A percentile compares a stretch with the other conserved stretches of the same genome.
Evolutionary conservation across 2,888 invertebrate species (phyloP).

Genomic region (Proisotoma minuta): DNA sequence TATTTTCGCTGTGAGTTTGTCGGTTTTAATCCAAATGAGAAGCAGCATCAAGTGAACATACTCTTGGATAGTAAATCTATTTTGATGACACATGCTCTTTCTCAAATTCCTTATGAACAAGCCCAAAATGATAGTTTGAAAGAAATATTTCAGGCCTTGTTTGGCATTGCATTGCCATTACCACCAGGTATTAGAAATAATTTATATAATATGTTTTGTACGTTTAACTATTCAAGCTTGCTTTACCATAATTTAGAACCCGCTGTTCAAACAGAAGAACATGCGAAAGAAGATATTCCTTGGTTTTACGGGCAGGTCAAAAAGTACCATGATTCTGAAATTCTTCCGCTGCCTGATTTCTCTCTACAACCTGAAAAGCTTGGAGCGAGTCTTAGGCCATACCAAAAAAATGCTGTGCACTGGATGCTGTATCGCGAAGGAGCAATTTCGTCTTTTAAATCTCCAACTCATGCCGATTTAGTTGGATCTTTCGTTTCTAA

Average conservation of each 20-base stretch:
- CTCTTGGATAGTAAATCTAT: slow-evolving; percentile 24
- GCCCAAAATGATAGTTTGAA: slow-evolving; percentile 15
- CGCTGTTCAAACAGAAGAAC: not conserved
- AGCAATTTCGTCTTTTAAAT: slow-evolving; percentile 12
- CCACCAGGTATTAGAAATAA: too few relatives aligned
- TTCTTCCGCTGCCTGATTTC: slow-evolving; percentile 22
- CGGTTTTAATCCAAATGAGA: slow-evolving; percentile 2
- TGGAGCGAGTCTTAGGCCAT: slow-evolving; percentile 59
- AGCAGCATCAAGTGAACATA: slow-evolving; percentile 22
- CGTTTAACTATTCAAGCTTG: not conserved
- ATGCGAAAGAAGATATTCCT: slow-evolving; percentile 38
- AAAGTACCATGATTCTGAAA: slow-evolving; percentile 39
- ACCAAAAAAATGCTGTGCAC: slow-evolving; percentile 62
- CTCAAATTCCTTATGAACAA: slow-evolving; percentile 16
- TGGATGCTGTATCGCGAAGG: slow-evolving; percentile 66
- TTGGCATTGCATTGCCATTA: not conserved
- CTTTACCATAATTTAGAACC: slow-evolving; percentile 1
- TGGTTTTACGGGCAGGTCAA: slow-evolving; percentile 46
- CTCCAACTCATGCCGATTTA: slow-evolving; percentile 11
- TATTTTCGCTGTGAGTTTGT: slow-evolving; percentile 24
- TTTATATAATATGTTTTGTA: too few relatives aligned
- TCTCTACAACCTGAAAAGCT: slow-evolving; percentile 52
- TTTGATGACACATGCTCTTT: slow-evolving; percentile 26
- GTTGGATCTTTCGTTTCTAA: slow-evolving; percentile 26
- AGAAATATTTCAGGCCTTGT: slow-evolving; percentile 20